Evolutionary conservation across 2,113 vertebrate species (phyloP), one percentile per base, ranked within the genome.

Genomic region (Nicator chloris): DNA sequence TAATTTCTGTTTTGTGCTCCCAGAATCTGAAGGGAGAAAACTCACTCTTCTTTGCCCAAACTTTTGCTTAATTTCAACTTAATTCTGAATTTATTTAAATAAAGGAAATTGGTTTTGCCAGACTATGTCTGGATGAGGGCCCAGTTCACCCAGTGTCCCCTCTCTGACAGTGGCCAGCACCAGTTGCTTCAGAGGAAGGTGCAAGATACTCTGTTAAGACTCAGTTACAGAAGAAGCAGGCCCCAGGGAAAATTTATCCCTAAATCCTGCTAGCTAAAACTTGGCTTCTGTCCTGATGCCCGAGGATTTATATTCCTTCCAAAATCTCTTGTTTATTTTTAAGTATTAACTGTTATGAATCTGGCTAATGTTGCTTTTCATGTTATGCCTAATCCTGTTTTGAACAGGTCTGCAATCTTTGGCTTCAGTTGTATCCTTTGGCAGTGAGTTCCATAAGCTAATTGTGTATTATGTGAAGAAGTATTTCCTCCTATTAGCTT

Each of bases 321-420:
- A 86, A 81, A 95, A 86, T 83, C 22, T 49, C 82, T 54, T 82
- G 15, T 86, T 95, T 83, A 88, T 93, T 95, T 94, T 80, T 53
- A 92, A 93, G 72, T 75, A 93, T 96, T 93, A 94, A 93, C 82
- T 8, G 8, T 77, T 96, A 80, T 10, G 47, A 94, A 68, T 86
- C 85, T 96, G 75, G 82, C 45, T 90, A 70, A 73, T 5, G 4
- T 42, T 83, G 42, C 44, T 86, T 60, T 94, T 89, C 60, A 37
- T 81, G 45, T 73, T 90, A 83, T 81, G 56, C 65, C 56, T 90
- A 95, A 96, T 88, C 64, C 85, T 90, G 37, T 94, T 94, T 78
- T 75, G 93, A 96, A 86, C 51, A 86, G 51, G 44, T 31, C 35
- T 93, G 76, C 31, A 60, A 73, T 78, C 71, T 92, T 87, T 96